Percentiles rank a stretch among this genome's conserved stretches.
Conservation (phyloP, 2,113 vertebrate genomes). For the Tretioscincus oriximinensis region DNA sequence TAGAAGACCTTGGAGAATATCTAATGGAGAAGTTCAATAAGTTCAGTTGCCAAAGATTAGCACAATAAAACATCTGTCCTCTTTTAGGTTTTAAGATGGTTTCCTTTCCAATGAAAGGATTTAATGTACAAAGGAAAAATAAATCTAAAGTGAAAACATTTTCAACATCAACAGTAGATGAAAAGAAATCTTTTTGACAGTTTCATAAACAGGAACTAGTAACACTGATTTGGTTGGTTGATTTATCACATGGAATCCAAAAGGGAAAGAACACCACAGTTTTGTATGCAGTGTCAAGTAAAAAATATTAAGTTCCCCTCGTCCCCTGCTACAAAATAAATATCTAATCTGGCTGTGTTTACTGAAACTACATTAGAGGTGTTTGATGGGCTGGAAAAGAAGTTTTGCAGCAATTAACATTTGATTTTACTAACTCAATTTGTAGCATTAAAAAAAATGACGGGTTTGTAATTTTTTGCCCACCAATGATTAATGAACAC, state of each 20-base stretch:
- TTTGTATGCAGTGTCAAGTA: not conserved
- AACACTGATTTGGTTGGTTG: not conserved
- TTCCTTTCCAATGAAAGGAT: not conserved
- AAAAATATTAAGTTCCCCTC: not conserved
- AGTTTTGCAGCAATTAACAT: too few species aligned
- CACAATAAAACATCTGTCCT: conserved; percentile 23
- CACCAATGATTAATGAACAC: too few species aligned
- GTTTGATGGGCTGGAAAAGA: too few species aligned
- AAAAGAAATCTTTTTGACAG: not conserved
- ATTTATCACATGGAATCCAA: not conserved
- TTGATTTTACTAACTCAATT: too few species aligned
- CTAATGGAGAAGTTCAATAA: not conserved
- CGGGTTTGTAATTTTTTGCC: too few species aligned
- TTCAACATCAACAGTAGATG: not conserved
- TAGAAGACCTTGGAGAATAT: conserved; percentile 4
- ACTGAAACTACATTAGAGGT: not conserved
- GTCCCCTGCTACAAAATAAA: not conserved
- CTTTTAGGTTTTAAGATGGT: conserved; percentile 20
- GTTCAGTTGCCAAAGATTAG: conserved; percentile 10
- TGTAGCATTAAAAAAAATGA: too few species aligned
- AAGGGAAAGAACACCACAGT: not conserved
- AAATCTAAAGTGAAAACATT: too few species aligned
- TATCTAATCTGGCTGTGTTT: conserved; percentile 2
- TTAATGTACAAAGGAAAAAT: too few species aligned
- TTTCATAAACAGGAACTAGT: not conserved